phyloP scores from a whole-genome alignment of 2,888 invertebrate species.

The Syrphus vitripennis region DNA sequence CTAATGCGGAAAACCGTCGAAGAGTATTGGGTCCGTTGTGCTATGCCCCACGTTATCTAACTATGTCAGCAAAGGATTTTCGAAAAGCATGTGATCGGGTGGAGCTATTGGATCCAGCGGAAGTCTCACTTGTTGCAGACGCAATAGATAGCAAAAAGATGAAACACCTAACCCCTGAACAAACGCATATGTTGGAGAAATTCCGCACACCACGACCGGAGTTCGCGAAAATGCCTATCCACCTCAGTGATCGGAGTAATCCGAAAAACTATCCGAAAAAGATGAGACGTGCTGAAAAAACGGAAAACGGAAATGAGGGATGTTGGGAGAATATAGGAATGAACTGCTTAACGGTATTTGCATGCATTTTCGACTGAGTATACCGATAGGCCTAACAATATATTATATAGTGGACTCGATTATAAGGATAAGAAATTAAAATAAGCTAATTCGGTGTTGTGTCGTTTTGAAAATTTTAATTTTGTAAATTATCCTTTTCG shows the following conservation, averaged over 20 bases:
- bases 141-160: slow-evolving; percentile 79
- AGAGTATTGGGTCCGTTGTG: slow-evolving; percentile 80
- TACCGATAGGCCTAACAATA: slow-evolving; percentile 8
- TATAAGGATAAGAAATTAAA: slow-evolving; percentile 23
- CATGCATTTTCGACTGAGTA: slow-evolving; percentile 80
- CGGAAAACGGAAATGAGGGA: slow-evolving; percentile 76
- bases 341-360: slow-evolving; percentile 80
- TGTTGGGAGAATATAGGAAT: slow-evolving; percentile 80
- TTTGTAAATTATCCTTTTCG: slow-evolving; percentile 47
- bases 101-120: slow-evolving; percentile 78
- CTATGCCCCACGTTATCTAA: slow-evolving; percentile 79
- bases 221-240: slow-evolving; percentile 80
- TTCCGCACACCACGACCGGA: slow-evolving; percentile 79
- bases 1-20: slow-evolving; percentile 79
- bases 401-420: slow-evolving; percentile 19
- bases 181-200: slow-evolving; percentile 78
- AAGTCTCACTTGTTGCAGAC: slow-evolving; percentile 78
- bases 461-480: slow-evolving; percentile 29
- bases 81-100: slow-evolving; percentile 79
- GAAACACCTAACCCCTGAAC: slow-evolving; percentile 79
- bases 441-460: slow-evolving; percentile 49
- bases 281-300: slow-evolving; percentile 79
- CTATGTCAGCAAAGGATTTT: slow-evolving; percentile 77
- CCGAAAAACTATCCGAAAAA: slow-evolving; percentile 81
- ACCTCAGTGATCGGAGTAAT: slow-evolving; percentile 80